Percentiles rank a stretch among this genome's conserved stretches.
phyloP scores from a whole-genome alignment of 2,888 invertebrate species.

The Zelleria hepariella region DNA sequence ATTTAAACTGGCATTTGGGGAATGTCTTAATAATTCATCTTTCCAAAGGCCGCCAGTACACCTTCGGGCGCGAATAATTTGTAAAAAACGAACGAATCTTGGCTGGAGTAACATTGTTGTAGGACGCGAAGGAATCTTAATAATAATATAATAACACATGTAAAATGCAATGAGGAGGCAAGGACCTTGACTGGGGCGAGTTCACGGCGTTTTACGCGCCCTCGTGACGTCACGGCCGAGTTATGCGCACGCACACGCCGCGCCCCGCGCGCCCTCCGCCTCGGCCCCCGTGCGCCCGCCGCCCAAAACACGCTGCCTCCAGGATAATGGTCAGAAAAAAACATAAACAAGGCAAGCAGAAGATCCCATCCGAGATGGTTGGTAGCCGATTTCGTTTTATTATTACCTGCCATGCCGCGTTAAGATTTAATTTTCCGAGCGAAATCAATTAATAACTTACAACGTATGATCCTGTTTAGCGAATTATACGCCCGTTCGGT shows the following conservation, averaged over 20 bases:
- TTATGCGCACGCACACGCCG: constrained; percentile 51
- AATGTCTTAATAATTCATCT: constrained; percentile 3
- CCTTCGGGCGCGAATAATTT: neutral
- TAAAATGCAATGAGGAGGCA: constrained; percentile 35
- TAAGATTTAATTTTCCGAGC: neutral
- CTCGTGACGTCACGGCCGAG: constrained; percentile 59
- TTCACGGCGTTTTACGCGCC: constrained; percentile 59
- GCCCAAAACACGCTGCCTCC: constrained; percentile 47
- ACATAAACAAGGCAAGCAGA: constrained; percentile 43
- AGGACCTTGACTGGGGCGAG: constrained; percentile 54
- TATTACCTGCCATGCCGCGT: constrained; percentile 16
- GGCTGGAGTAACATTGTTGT: neutral
- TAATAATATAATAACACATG: constrained; percentile 29
- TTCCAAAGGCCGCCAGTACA: neutral
- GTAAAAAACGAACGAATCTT: neutral
- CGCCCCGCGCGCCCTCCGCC: constrained; percentile 15
- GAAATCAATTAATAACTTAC: constrained; percentile 2
- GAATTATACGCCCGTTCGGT: neutral
- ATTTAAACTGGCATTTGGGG: constrained; percentile 1
- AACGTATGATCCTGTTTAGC: neutral
- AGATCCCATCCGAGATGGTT: constrained; percentile 24
- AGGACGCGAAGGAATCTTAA: neutral
- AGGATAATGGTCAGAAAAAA: constrained; percentile 62
- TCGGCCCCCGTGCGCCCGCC: constrained; percentile 19
- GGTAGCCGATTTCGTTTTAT: constrained; percentile 24